A percentile compares a stretch with the other conserved stretches of the same genome.
Evolutionary conservation across 2,888 invertebrate genomes (phyloP).

Genomic region (Acanthoscelides obtectus): DNA sequence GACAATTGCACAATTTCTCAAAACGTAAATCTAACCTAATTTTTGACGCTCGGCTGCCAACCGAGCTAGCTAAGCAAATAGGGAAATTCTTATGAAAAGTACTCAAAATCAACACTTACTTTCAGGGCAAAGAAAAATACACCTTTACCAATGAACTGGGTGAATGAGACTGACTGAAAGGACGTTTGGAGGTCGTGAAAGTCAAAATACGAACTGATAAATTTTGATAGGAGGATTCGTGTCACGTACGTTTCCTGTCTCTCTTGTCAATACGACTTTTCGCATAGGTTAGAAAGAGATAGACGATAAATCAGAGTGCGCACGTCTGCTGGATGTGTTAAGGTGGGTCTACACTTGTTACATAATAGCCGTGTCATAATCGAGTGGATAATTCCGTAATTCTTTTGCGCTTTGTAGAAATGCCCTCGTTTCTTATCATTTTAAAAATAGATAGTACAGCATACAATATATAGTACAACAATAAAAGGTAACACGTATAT

Average conservation of each 20-base stretch:
- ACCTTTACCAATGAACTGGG: not conserved
- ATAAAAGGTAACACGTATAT: too few species aligned
- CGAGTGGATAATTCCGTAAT: too few species aligned
- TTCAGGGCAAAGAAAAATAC: conserved; percentile 1
- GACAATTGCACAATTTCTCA: not conserved
- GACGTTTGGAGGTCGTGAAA: conserved; percentile 17
- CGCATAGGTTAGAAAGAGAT: not conserved
- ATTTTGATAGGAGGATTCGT: not conserved
- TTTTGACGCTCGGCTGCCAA: not conserved
- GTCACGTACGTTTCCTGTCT: not conserved
- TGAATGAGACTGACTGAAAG: conserved; percentile 14
- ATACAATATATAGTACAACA: too few species aligned
- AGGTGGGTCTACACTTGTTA: not conserved
- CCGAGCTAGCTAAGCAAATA: not conserved
- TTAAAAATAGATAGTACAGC: too few species aligned
- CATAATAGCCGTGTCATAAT: too few species aligned
- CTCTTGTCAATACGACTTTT: not conserved
- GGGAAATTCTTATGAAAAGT: not conserved
- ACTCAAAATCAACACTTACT: conserved; percentile 3
- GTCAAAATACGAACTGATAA: conserved; percentile 10
- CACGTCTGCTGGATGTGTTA: not conserved
- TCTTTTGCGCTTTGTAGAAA: not conserved
- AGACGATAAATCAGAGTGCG: not conserved
- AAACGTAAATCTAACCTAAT: not conserved
- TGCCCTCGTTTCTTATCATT: too few species aligned